Evolutionary conservation across 2,888 invertebrate genomes (phyloP).

Genomic region (Hyalella azteca): DNA sequence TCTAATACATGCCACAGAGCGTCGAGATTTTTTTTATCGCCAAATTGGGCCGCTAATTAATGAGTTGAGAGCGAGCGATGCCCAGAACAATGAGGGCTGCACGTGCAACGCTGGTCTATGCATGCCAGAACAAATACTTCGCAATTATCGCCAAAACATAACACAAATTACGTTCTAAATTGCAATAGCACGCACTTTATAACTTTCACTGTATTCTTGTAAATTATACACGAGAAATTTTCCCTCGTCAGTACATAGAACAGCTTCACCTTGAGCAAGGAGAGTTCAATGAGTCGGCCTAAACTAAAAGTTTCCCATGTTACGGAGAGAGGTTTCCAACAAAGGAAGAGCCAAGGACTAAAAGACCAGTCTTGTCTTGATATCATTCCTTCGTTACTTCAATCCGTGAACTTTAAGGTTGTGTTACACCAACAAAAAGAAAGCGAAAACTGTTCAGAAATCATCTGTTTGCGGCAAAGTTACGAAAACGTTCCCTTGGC

Average conservation of each 20-base stretch:
- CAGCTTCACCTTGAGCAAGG: background rate
- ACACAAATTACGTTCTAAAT: background rate
- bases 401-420: background rate
- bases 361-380: too few species aligned
- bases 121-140: background rate
- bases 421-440: background rate
- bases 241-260: background rate
- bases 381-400: background rate
- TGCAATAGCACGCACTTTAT: background rate
- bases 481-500: too few species aligned
- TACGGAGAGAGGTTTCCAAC: background rate
- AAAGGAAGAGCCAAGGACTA: background rate
- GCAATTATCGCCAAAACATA: background rate
- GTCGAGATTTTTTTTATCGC: background rate
- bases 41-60: constrained; percentile 23
- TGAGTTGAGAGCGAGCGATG: background rate
- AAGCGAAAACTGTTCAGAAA: background rate
- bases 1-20: background rate
- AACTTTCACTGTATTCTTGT: background rate
- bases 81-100: background rate
- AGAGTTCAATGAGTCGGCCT: background rate
- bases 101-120: background rate
- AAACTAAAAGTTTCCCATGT: background rate
- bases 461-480: too few species aligned
- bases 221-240: background rate